phyloP scores from a whole-genome alignment of 2,888 invertebrate species.

The Lydus trimaculatus region DNA sequence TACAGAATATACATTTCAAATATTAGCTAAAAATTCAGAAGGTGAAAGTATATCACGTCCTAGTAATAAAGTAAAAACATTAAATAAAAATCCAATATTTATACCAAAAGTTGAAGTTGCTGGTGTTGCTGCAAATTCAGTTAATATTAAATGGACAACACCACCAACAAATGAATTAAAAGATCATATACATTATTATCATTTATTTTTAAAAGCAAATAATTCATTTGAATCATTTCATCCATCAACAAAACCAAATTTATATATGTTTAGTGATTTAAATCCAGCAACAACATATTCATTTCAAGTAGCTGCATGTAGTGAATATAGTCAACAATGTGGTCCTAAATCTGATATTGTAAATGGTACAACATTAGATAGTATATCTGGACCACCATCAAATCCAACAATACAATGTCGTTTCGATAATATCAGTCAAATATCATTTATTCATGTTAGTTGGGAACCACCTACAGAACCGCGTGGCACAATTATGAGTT shows the following conservation, averaged over 20 bases:
- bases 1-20: constrained; percentile 72
- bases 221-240: constrained; percentile 69
- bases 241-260: constrained; percentile 70
- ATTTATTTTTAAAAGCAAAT: constrained; percentile 70
- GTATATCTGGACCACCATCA: constrained; percentile 76
- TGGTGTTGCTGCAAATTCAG: constrained; percentile 73
- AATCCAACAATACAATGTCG: constrained; percentile 73
- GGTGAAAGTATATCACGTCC: constrained; percentile 61
- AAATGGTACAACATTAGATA: constrained; percentile 85
- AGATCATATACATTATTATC: constrained; percentile 79
- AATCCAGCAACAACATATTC: constrained; percentile 81
- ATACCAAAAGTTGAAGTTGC: constrained; percentile 81
- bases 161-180: constrained; percentile 71
- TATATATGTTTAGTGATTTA: constrained; percentile 81
- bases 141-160: constrained; percentile 81
- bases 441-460: constrained; percentile 70
- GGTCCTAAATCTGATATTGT: constrained; percentile 80
- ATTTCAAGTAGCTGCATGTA: constrained; percentile 84
- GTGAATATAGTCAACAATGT: constrained; percentile 77
- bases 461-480: constrained; percentile 79
- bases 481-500: constrained; percentile 81
- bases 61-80: constrained; percentile 67
- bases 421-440: constrained; percentile 67
- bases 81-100: constrained; percentile 78
- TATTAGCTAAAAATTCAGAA: constrained; percentile 72